Conservation (phyloP, 2,113 vertebrate genomes). For the Clarias magur region DNA sequence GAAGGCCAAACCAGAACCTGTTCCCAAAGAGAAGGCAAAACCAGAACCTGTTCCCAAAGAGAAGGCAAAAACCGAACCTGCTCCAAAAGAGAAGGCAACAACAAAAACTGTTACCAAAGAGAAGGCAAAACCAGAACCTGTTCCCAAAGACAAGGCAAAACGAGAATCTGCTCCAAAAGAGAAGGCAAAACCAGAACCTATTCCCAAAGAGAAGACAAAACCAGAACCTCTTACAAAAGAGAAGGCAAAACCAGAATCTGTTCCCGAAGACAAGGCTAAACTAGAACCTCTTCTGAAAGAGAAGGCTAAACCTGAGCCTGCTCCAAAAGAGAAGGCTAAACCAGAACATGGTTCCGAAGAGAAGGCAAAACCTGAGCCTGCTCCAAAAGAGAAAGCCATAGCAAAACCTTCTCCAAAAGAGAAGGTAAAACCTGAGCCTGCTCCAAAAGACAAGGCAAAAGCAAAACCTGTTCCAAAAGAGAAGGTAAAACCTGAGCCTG, state of each 20-base stretch:
- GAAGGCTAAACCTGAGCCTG: not conserved
- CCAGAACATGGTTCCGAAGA: not conserved
- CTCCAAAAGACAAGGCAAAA: not conserved
- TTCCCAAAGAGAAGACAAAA: conserved; percentile 41
- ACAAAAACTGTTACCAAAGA: not conserved
- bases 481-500: not conserved
- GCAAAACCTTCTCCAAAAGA: not conserved
- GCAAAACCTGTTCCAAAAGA: not conserved
- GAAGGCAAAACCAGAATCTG: not conserved
- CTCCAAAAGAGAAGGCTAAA: conserved; percentile 42
- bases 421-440: not conserved
- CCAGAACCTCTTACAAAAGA: conserved; percentile 36
- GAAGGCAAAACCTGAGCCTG: conserved; percentile 2
- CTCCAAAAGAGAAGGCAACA: conserved; percentile 25
- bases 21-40: not conserved
- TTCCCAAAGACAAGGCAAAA: conserved; percentile 46
- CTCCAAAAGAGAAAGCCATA: conserved; percentile 42
- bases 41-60: not conserved
- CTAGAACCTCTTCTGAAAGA: conserved; percentile 7
- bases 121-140: not conserved
- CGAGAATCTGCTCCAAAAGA: conserved; percentile 28
- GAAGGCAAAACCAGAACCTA: not conserved
- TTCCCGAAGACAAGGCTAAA: conserved; percentile 27
- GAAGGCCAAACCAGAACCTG: not conserved
- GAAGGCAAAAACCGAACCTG: conserved; percentile 7